A percentile compares a stretch with the other conserved stretches of the same genome.
These are phyloP conservation scores for Vanessa cardui DNA, from an alignment of 2,888 invertebrate species.

Conservation along the genomic window DNA sequence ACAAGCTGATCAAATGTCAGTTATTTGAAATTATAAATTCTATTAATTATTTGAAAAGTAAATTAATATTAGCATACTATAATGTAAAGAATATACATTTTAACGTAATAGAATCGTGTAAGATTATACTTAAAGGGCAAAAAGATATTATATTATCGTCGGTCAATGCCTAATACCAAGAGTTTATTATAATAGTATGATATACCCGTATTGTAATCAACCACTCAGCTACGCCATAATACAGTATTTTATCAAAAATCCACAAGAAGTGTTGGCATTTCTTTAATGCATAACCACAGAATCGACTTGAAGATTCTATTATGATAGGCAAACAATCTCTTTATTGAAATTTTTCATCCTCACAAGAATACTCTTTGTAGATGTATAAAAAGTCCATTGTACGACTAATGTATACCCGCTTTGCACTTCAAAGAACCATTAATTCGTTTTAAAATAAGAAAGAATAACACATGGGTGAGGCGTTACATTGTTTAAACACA, in stretches of 20 bases:
- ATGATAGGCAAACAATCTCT: constrained; percentile 40
- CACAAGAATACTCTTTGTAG: constrained; percentile 28
- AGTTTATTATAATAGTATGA: too few relatives aligned
- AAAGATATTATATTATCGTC: too few relatives aligned
- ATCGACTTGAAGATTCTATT: constrained; percentile 39
- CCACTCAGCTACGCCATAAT: too few relatives aligned
- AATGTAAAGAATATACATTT: too few relatives aligned
- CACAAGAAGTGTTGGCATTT: neutral
- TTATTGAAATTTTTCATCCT: constrained; percentile 39
- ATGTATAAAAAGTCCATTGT: constrained; percentile 34
- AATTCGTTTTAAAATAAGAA: constrained; percentile 17
- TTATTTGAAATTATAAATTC: too few relatives aligned
- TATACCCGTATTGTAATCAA: neutral
- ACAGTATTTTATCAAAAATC: constrained; percentile 6
- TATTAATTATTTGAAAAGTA: too few relatives aligned
- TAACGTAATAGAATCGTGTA: too few relatives aligned
- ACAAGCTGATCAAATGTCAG: too few relatives aligned
- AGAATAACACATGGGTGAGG: neutral
- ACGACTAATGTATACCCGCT: constrained; percentile 38
- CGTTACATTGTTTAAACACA: constrained; percentile 7
- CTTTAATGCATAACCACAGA: constrained; percentile 29
- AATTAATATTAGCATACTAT: too few relatives aligned
- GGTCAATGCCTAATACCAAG: too few relatives aligned
- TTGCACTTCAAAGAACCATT: constrained; percentile 21
- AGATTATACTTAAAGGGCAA: too few relatives aligned